Conservation (phyloP, 2,797 vertebrate genomes). For the Takifugu ocellatus region DNA sequence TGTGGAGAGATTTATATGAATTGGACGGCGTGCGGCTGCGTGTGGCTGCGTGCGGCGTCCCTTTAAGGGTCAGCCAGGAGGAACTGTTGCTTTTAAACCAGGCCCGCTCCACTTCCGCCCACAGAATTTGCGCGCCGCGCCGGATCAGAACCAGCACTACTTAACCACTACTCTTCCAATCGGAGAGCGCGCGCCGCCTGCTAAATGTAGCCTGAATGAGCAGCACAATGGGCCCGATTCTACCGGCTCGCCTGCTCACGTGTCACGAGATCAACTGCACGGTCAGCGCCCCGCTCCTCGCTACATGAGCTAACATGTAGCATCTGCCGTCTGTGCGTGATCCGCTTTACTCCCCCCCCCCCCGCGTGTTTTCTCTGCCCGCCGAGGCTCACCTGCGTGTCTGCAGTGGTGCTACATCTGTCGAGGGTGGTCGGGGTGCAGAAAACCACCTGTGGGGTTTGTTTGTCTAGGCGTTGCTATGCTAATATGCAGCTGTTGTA, state of each 20-base stretch:
- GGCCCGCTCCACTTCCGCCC: slow-evolving; percentile 15
- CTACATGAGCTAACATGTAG: neutral
- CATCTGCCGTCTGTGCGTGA: too few species aligned
- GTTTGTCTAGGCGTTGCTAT: slow-evolving; percentile 1
- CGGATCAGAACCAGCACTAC: slow-evolving; percentile 1
- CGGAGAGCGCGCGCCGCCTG: slow-evolving; percentile 33
- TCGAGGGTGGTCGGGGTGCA: slow-evolving; percentile 24
- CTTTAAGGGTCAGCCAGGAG: slow-evolving; percentile 4
- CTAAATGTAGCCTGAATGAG: slow-evolving; percentile 51
- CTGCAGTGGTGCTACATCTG: neutral
- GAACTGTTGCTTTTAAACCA: slow-evolving; percentile 12
- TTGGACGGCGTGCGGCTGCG: neutral
- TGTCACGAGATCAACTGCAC: neutral
- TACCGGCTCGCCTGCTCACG: neutral
- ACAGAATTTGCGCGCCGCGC: slow-evolving; percentile 18
- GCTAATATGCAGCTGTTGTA: slow-evolving; percentile 2
- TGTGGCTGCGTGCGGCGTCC: neutral
- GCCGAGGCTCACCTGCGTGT: neutral
- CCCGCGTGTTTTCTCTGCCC: neutral
- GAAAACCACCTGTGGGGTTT: slow-evolving; percentile 20
- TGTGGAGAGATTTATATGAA: slow-evolving; percentile 1
- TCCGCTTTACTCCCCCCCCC: neutral
- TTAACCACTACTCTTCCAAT: slow-evolving; percentile 25
- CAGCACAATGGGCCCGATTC: slow-evolving; percentile 9
- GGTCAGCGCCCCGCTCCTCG: too few species aligned